Conservation (phyloP, 2,113 vertebrate genomes). For the Poeciliopsis turrubarensis region DNA sequence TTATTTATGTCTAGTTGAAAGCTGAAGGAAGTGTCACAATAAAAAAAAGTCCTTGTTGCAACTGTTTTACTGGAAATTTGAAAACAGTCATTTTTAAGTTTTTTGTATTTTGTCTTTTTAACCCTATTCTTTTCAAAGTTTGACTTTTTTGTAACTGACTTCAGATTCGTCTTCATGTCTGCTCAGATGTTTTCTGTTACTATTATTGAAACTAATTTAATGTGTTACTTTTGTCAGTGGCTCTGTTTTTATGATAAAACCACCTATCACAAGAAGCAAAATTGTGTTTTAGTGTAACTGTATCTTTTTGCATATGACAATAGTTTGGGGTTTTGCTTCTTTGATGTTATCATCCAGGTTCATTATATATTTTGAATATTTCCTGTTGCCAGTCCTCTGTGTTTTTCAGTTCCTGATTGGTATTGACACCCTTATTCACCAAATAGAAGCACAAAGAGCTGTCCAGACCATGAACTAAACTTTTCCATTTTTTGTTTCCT, state of each 20-base stretch:
- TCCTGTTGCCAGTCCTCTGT: background rate
- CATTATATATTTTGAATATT: constrained; percentile 6
- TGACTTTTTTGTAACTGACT: background rate
- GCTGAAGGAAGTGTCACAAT: background rate
- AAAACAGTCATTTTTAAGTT: background rate
- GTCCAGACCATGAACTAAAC: background rate
- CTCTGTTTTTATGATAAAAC: background rate
- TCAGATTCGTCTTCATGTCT: background rate
- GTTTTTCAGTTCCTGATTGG: constrained; percentile 4
- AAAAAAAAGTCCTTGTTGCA: background rate
- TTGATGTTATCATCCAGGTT: background rate
- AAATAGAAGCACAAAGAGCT: background rate
- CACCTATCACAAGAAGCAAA: background rate
- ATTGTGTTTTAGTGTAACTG: background rate
- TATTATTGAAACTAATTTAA: background rate
- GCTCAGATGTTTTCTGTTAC: background rate
- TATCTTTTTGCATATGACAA: background rate
- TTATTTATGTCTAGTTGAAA: background rate
- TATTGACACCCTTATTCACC: background rate
- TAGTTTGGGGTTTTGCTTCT: background rate
- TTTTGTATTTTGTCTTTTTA: too few relatives aligned
- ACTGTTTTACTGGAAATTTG: background rate
- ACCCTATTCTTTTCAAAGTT: background rate
- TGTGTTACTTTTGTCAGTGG: background rate
- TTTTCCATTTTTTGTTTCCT: background rate